A percentile compares a stretch with the other conserved stretches of the same genome.
These are phyloP conservation scores for Cynoglossus semilaevis DNA, from an alignment of 2,113 vertebrate genomes.

Conservation along the genomic window DNA sequence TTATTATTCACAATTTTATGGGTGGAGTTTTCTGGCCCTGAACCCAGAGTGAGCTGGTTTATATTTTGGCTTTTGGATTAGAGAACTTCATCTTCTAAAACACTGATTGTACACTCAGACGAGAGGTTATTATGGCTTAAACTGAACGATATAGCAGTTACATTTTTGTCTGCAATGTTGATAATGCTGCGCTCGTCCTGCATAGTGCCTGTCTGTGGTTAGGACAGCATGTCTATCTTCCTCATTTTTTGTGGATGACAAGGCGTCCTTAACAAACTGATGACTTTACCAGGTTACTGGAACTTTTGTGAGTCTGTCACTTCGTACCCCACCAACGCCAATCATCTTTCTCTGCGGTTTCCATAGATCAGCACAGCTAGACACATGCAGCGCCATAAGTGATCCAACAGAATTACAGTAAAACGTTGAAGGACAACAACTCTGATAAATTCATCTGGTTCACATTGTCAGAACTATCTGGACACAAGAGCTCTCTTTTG, in stretches of 20 bases:
- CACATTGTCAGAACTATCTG: conserved; percentile 27
- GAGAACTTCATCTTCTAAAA: conserved; percentile 24
- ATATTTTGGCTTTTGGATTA: conserved; percentile 19
- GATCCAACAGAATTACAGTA: conserved; percentile 18
- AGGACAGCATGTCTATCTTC: conserved; percentile 12
- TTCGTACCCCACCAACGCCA: conserved; percentile 9
- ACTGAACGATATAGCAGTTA: conserved; percentile 15
- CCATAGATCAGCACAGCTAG: neutral
- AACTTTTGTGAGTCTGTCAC: conserved; percentile 10
- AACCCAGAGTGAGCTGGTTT: neutral
- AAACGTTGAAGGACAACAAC: conserved; percentile 25
- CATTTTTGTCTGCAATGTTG: conserved; percentile 16
- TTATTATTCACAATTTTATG: too few species aligned
- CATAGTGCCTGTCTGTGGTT: conserved; percentile 9
- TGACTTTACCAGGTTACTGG: conserved; percentile 57
- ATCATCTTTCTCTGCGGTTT: neutral
- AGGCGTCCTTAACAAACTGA: conserved; percentile 31
- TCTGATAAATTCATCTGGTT: conserved; percentile 41
- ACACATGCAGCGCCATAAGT: neutral
- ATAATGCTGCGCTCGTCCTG: conserved; percentile 20
- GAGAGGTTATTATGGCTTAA: conserved; percentile 1
- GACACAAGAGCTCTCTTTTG: conserved; percentile 3
- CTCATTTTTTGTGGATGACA: conserved; percentile 38
- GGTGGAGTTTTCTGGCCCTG: too few species aligned
- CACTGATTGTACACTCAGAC: neutral